These are phyloP conservation scores for Dromococcyx pavoninus DNA, from an alignment of 2,797 vertebrate genomes.

Conservation along the genomic window DNA sequence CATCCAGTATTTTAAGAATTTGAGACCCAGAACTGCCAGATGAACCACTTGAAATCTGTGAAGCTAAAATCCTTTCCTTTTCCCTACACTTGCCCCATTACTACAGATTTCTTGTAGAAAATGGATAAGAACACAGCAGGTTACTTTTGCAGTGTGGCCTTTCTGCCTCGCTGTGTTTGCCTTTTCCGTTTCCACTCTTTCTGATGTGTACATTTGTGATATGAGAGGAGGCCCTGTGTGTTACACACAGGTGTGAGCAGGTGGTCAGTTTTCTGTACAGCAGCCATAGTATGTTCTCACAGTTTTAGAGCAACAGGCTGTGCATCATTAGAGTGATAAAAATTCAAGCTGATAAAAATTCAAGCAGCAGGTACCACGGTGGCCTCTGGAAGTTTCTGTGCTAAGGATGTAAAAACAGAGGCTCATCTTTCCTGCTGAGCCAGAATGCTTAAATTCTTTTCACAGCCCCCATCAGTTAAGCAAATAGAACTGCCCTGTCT, in stretches of 20 bases:
- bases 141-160: not conserved
- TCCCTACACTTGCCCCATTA: not conserved
- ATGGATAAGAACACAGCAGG: not conserved
- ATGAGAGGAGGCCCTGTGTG: not conserved
- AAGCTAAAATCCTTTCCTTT: not conserved
- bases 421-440: not conserved
- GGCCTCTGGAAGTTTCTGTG: not conserved
- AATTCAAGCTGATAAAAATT: not conserved
- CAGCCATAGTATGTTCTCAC: not conserved
- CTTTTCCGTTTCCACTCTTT: not conserved
- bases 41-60: not conserved
- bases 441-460: not conserved
- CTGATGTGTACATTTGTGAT: accelerated
- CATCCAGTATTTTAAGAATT: not conserved
- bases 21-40: not conserved
- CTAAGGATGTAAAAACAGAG: not conserved
- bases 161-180: not conserved
- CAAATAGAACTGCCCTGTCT: not conserved
- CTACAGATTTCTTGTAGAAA: not conserved
- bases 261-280: not conserved
- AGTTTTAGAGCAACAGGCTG: not conserved
- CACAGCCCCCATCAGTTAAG: not conserved
- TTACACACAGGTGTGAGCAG: not conserved
- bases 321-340: not conserved
- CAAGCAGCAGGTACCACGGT: not conserved